Base-by-base conservation (phyloP, 2,797 vertebrate species). In the Rhinichthys osculus region DNA sequence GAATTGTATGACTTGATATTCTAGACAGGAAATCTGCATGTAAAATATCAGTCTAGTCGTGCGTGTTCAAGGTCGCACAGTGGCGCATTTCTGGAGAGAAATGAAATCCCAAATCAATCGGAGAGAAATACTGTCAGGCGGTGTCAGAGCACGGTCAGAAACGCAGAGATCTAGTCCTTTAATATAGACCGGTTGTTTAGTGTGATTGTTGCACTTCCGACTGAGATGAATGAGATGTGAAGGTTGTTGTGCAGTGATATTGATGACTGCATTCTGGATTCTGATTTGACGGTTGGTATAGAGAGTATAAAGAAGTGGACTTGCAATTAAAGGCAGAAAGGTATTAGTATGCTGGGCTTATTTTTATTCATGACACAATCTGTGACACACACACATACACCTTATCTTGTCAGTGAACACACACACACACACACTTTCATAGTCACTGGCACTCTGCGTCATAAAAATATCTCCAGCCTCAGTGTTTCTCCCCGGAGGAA, bases 291-390 rank as follows among this genome's bases (percentile, higher is more conserved):
- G 54, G 4, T 33, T 5, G 40, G 52, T 72, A 78, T 66, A 72
- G 52, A 83, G 54, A 27, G 38, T 33, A 74, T 40, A 89, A 74
- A 80, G 85, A 80, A 57, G 42, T 86, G 78, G 77, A 74, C 64
- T 76, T 59, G 82, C 77, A 78, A 74, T 85, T 62, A 44, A 54
- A 62, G 47, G 73, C 93, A 87, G 87, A 89, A 86, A 88, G 85
- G 85, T 73, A 89, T 88, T 78, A 86, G 74, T 86, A 66, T 72
- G 82, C 89, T 85, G 87, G 90, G 90, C 93, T 94, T 92, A 95
- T 95, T 95, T 94, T 93, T 94, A 95, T 96, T 96, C 95, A 94
- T 93, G 91, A 91, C 94, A 95, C 94, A 95, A 92, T 93, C 94
- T 93, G 88, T 91, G 89, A 92, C 91, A 89, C 90, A 87, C 88